Evolutionary conservation across 1,140 invertebrate genomes (phyloP), one percentile per base, ranked within the genome.

Genomic region (Eufriesea mexicana): DNA sequence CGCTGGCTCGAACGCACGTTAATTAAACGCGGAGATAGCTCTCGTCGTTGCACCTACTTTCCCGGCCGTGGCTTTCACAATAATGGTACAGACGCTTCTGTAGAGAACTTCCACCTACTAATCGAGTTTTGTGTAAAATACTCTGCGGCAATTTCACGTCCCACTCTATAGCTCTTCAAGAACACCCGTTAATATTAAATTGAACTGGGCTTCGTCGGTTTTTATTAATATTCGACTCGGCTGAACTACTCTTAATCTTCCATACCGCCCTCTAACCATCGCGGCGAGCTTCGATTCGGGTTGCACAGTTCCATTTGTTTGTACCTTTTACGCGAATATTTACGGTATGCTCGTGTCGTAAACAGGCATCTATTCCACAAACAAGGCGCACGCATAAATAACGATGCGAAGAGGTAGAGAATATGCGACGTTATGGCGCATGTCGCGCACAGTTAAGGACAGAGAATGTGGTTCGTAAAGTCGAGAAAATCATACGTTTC

Each of bases 101-200:
- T 61, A 83, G 81, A 81, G 87, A 86, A 88, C 87, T 89, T 86
- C 74, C 80, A 73, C 75, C 67, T 86, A 76, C 86, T 89, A 88
- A 89, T 89, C 87, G 84, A 89, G 77, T 89, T 88, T 88, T 83
- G 84, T 88, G 84, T 89, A 88, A 89, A 89, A 86, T 89, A 88
- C 86, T 85, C 86, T 80, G 80, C 78, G 77, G 86, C 81, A 89
- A 86, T 89, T 84, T 89, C 61, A 62, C 73, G 73, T 45, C 45
- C 72, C 76, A 42, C 54, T 61, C 79, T 28, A 28, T 18, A 57
- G 35, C 57, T 51, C 47, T 77, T 42, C 67, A 72, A 67, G 71
- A 79, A 75, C 64, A 62, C 55, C 55, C 42, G 62, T 86, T 88
- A 83, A 76, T 83, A 80, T 88, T 88, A 84, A 83, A 89, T 88